phyloP scores from a whole-genome alignment of 1,140 invertebrate genomes.

The Listronotus oregonensis region DNA sequence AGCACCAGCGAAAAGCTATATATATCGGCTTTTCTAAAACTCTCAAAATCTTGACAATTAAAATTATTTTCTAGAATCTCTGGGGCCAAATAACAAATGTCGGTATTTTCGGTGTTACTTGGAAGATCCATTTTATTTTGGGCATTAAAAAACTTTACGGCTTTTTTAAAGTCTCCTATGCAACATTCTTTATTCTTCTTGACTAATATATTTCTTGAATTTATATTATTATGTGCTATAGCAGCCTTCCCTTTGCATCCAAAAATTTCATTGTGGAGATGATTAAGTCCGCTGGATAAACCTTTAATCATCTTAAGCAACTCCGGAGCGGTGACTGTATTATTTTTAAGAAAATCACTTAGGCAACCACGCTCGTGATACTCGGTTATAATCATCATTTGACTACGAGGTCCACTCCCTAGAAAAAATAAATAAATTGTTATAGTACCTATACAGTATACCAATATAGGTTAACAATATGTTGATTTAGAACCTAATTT shows the following conservation, averaged over 20 bases:
- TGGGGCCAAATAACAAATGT: constrained; percentile 84
- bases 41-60: constrained; percentile 82
- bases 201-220: constrained; percentile 93
- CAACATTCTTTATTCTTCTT: constrained; percentile 89
- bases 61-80: constrained; percentile 83
- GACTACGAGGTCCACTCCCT: neutral
- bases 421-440: too few relatives aligned
- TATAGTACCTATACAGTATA: too few relatives aligned
- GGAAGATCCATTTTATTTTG: constrained; percentile 81
- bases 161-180: constrained; percentile 93
- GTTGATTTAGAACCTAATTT: too few relatives aligned
- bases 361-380: constrained; percentile 88
- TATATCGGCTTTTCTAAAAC: constrained; percentile 93
- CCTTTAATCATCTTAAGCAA: constrained; percentile 72
- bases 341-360: constrained; percentile 82
- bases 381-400: constrained; percentile 71
- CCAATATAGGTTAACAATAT: too few relatives aligned
- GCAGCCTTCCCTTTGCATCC: constrained; percentile 88
- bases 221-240: constrained; percentile 93
- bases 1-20: constrained; percentile 91
- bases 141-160: constrained; percentile 84
- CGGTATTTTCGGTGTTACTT: constrained; percentile 80
- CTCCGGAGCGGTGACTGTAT: constrained; percentile 70
- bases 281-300: constrained; percentile 79
- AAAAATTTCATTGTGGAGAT: constrained; percentile 90